phyloP scores from a whole-genome alignment of 2,113 vertebrate genomes.

The Mastomys natalensis region DNA sequence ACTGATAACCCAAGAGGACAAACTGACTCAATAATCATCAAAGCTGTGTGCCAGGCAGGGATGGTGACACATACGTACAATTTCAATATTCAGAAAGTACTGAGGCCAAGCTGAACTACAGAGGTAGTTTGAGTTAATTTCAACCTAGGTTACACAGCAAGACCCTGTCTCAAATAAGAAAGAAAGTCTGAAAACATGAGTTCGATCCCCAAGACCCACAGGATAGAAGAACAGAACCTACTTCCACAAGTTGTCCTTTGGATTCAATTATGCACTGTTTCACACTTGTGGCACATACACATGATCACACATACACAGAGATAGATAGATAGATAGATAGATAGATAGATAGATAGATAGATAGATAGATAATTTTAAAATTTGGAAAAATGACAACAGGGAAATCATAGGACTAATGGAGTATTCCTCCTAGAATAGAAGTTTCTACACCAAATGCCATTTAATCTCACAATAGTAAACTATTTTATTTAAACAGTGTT shows the following conservation, averaged over 20 bases:
- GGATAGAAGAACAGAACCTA: background rate
- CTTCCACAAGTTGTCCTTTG: background rate
- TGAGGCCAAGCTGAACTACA: background rate
- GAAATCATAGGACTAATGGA: background rate
- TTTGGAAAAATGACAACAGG: background rate
- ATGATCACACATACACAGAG: background rate
- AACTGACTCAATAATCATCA: background rate
- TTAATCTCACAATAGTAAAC: background rate
- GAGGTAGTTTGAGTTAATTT: background rate
- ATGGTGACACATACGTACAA: background rate
- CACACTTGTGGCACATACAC: background rate
- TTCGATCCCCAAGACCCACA: background rate
- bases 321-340: background rate
- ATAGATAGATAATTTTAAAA: background rate
- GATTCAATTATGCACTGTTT: background rate
- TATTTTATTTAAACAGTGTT: constrained; percentile 26
- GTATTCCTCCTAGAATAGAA: background rate
- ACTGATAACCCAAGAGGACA: background rate
- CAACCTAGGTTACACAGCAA: background rate
- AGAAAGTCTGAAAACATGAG: background rate
- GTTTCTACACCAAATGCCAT: background rate
- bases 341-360: background rate
- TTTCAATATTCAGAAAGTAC: background rate
- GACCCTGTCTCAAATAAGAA: background rate
- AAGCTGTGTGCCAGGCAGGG: background rate